Conservation (phyloP, 2,797 vertebrate genomes). For the Australoheros facetus region DNA sequence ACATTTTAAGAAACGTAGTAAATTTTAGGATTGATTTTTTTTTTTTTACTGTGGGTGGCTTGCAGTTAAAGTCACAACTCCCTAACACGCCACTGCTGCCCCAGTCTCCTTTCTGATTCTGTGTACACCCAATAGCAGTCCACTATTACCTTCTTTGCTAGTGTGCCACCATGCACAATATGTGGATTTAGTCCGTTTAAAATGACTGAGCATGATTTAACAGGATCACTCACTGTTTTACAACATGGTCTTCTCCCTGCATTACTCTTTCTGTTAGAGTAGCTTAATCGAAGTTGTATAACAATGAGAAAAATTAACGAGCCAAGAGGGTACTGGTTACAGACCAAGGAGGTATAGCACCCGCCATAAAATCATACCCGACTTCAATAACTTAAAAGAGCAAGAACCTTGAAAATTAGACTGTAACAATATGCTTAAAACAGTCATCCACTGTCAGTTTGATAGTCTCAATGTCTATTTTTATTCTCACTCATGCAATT, state of each 20-base stretch:
- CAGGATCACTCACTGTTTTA: conserved; percentile 31
- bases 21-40: conserved; percentile 43
- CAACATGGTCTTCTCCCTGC: conserved; percentile 6
- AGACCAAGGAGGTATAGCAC: conserved; percentile 43
- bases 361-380: conserved; percentile 61
- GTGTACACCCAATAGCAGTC: conserved; percentile 16
- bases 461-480: conserved; percentile 64
- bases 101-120: neutral
- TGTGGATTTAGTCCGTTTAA: conserved; percentile 41
- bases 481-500: conserved; percentile 61
- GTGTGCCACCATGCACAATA: conserved; percentile 7
- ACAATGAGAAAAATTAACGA: conserved; percentile 77
- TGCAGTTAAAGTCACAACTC: conserved; percentile 31
- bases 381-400: conserved; percentile 67
- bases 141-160: conserved; percentile 17
- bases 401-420: conserved; percentile 55
- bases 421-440: conserved; percentile 63
- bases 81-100: neutral
- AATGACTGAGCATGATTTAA: conserved; percentile 51
- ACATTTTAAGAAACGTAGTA: conserved; percentile 36
- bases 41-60: conserved; percentile 8
- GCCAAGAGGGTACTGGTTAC: conserved; percentile 54
- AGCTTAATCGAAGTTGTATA: conserved; percentile 73
- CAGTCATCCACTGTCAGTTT: conserved; percentile 59
- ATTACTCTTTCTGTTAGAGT: conserved; percentile 52